Conservation (phyloP, 2,113 vertebrate genomes). For the Tautogolabrus adspersus region DNA sequence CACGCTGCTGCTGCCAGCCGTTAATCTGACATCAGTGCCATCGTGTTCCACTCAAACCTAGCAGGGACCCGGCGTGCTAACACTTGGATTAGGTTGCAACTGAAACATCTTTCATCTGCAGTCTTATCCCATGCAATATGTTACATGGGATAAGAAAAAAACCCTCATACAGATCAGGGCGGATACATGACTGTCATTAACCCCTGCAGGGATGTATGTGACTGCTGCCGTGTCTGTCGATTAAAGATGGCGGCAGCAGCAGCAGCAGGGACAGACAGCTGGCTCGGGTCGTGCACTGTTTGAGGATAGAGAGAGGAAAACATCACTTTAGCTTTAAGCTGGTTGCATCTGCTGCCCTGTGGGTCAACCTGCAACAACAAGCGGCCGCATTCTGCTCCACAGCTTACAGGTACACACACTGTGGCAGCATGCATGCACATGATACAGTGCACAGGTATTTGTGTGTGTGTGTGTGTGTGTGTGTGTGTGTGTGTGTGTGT, state of each 20-base stretch:
- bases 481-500: background rate
- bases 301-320: background rate
- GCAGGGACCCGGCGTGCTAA: background rate
- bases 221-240: constrained; percentile 18
- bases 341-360: constrained; percentile 10
- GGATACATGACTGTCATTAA: constrained; percentile 7
- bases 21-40: constrained; percentile 32
- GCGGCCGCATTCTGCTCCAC: background rate
- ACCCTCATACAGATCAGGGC: background rate
- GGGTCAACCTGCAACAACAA: constrained; percentile 14
- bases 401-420: background rate
- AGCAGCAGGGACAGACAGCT: constrained; percentile 5
- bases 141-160: background rate
- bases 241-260: constrained; percentile 34
- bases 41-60: constrained; percentile 15
- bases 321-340: constrained; percentile 28
- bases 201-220: background rate
- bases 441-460: constrained; percentile 13
- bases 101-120: constrained; percentile 23
- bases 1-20: background rate
- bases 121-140: background rate
- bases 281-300: constrained; percentile 8
- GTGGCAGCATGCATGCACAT: background rate
- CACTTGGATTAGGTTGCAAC: constrained; percentile 21
- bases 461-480: background rate